Evolutionary conservation across 2,113 vertebrate genomes (phyloP).

Genomic region (Melanotaenia duboulayi): DNA sequence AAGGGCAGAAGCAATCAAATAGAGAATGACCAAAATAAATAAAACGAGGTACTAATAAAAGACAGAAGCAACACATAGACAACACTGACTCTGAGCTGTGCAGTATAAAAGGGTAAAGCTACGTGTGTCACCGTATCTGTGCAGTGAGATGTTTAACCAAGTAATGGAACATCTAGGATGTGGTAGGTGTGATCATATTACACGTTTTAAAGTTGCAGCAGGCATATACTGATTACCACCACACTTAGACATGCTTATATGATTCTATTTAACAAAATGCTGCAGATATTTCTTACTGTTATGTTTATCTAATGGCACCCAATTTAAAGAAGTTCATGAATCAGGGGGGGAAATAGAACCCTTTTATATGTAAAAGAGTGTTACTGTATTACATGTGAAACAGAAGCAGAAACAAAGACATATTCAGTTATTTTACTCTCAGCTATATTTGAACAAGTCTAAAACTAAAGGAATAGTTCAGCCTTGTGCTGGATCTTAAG

Average conservation of each 20-base stretch:
- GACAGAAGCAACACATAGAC: background rate
- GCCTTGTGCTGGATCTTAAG: no score
- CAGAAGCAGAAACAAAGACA: no score
- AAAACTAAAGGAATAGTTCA: no score
- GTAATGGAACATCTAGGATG: background rate
- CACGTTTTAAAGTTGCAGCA: background rate
- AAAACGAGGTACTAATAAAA: background rate
- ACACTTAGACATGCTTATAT: constrained; percentile 11
- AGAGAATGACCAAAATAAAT: background rate
- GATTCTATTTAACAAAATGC: constrained; percentile 12
- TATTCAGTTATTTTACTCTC: background rate
- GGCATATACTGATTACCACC: background rate
- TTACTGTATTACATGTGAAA: background rate
- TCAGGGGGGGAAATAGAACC: background rate
- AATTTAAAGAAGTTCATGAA: background rate
- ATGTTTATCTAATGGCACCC: background rate
- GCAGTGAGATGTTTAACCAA: background rate
- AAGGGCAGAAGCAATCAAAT: background rate
- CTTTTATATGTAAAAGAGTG: no score
- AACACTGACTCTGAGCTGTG: background rate
- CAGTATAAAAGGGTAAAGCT: background rate
- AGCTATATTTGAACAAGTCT: no score
- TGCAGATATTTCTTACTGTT: background rate
- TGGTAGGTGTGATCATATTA: background rate
- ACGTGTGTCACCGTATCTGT: background rate